A percentile compares a stretch with the other conserved stretches of the same genome.
Evolutionary conservation across 2,113 vertebrate species (phyloP).

Genomic region (Clinocottus analis): DNA sequence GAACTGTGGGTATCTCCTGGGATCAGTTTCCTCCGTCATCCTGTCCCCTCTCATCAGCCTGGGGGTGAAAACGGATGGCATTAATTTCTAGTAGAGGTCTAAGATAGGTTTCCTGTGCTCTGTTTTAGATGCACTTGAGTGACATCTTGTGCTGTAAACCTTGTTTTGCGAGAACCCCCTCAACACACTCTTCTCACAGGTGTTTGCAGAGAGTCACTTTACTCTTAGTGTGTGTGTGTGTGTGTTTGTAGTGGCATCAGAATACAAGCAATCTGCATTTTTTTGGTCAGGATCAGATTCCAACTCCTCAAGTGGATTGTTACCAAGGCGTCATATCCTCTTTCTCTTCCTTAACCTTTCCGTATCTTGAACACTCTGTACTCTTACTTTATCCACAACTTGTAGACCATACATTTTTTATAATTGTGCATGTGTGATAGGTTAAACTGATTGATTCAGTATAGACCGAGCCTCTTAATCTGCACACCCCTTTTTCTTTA

Average conservation of each 20-base stretch:
- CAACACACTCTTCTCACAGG: background rate
- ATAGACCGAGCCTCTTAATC: background rate
- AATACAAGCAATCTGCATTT: constrained; percentile 72
- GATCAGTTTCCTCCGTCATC: constrained; percentile 59
- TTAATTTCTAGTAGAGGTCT: constrained; percentile 24
- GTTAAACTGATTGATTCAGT: background rate
- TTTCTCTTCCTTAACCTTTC: constrained; percentile 57
- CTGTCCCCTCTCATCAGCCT: constrained; percentile 41
- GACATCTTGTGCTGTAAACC: constrained; percentile 20
- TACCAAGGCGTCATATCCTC: constrained; percentile 69
- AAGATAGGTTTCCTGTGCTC: constrained; percentile 42
- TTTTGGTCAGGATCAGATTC: constrained; percentile 76
- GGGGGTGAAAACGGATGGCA: constrained; percentile 42
- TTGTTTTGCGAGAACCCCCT: background rate
- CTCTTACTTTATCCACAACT: background rate
- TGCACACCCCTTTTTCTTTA: background rate
- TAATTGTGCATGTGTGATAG: background rate
- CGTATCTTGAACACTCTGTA: background rate
- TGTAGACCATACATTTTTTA: background rate
- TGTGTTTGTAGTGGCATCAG: constrained; percentile 56
- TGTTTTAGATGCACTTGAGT: constrained; percentile 18
- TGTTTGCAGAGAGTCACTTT: constrained; percentile 49
- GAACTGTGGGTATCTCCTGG: constrained; percentile 24
- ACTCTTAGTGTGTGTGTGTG: constrained; percentile 26
- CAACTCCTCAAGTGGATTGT: constrained; percentile 69